Percentiles rank a stretch among this genome's conserved stretches.
These are phyloP conservation scores for Phenganax stokvisi DNA, from an alignment of 92 coral and sea anemone genomes.

Conservation along the genomic window DNA sequence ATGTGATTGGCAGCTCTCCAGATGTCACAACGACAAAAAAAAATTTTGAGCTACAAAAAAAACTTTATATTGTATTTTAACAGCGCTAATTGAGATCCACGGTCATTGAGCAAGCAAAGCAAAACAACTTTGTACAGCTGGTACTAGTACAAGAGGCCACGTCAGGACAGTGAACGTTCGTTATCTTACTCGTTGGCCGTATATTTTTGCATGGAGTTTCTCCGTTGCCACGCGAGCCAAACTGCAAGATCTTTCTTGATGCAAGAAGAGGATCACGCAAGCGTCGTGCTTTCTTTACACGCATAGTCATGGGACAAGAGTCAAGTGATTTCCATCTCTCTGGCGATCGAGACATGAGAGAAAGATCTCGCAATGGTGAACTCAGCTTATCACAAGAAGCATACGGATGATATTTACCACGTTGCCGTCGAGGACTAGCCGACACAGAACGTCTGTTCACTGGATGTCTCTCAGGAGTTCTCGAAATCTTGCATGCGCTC, in stretches of 20 bases:
- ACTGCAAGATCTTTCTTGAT: not conserved
- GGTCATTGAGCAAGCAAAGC: no score
- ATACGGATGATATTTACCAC: slow-evolving; percentile 14
- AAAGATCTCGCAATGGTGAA: slow-evolving; percentile 26
- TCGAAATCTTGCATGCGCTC: no score
- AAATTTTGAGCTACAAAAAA: no score
- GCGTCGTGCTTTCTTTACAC: not conserved
- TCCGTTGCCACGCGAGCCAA: not conserved
- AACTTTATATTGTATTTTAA: no score
- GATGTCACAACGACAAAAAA: no score
- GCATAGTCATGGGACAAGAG: not conserved
- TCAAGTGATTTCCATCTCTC: slow-evolving; percentile 7
- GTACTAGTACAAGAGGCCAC: no score
- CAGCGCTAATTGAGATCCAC: no score
- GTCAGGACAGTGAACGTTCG: not conserved
- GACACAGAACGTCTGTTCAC: not conserved
- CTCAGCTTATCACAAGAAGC: not conserved
- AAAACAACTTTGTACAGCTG: no score
- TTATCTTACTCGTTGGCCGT: not conserved
- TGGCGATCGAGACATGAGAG: slow-evolving; percentile 4
- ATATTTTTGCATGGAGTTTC: not conserved
- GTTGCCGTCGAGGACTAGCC: slow-evolving; percentile 13
- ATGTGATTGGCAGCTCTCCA: no score
- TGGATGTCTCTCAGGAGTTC: no score
- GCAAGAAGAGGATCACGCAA: slow-evolving; percentile 5